These are phyloP conservation scores for Ammodytes marinus DNA, from an alignment of 2,113 vertebrate species.

Conservation along the genomic window DNA sequence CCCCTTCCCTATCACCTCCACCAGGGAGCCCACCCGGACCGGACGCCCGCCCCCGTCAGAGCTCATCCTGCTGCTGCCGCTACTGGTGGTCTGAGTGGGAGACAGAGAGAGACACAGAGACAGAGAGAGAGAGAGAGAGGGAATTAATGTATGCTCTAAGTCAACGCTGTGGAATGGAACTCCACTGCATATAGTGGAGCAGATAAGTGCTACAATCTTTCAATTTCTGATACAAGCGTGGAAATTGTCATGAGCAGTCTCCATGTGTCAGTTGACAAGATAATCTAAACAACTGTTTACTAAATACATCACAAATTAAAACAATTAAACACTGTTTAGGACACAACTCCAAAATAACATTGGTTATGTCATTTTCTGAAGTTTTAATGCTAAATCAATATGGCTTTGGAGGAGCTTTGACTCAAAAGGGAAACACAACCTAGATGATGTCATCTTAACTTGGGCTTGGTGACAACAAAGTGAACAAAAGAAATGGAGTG, in stretches of 20 bases:
- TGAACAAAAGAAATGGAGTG: neutral
- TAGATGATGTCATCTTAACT: neutral
- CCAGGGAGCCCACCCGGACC: conserved; percentile 92
- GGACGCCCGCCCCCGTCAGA: conserved; percentile 87
- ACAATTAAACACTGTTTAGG: no score
- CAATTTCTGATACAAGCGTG: no score
- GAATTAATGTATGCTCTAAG: neutral
- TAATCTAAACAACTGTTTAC: no score
- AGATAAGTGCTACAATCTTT: no score
- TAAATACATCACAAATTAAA: no score
- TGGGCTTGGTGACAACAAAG: neutral
- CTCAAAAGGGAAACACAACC: neutral
- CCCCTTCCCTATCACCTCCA: conserved; percentile 97
- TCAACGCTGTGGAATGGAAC: no score
- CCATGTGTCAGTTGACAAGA: no score
- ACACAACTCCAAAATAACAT: no score
- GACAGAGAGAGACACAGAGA: neutral
- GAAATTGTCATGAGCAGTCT: no score
- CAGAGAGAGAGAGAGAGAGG: neutral
- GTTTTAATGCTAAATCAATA: no score
- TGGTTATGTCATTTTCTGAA: no score
- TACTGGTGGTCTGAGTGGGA: conserved; percentile 85
- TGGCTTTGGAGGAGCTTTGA: neutral
- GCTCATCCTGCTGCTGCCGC: conserved; percentile 92
- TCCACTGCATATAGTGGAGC: neutral